These are phyloP conservation scores for Kryptopterus vitreolus DNA, from an alignment of 2,797 vertebrate genomes.

Conservation along the genomic window DNA sequence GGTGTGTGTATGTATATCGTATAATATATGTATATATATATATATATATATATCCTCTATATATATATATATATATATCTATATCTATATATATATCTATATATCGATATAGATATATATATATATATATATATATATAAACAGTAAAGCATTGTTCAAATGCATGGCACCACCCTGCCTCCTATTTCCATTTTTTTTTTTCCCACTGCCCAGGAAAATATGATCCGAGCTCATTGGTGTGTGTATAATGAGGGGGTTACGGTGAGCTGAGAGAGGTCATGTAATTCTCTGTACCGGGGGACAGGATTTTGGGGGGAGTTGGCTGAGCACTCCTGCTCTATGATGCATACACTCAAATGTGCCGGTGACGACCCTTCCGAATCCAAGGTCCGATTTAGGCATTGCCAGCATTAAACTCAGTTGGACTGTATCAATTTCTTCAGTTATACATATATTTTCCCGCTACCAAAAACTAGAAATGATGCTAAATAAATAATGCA, in stretches of 20 bases:
- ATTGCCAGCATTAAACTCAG: constrained; percentile 71
- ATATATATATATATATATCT: constrained; percentile 47
- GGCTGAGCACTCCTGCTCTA: constrained; percentile 80
- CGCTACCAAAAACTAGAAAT: constrained; percentile 47
- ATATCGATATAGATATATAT: not conserved
- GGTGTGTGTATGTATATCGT: no score
- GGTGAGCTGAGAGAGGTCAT: constrained; percentile 80
- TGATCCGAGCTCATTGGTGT: constrained; percentile 83
- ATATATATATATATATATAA: constrained; percentile 46
- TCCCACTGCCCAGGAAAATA: constrained; percentile 72
- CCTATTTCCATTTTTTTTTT: constrained; percentile 64
- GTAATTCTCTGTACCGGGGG: constrained; percentile 81
- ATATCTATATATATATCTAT: constrained; percentile 62
- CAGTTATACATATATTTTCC: constrained; percentile 45
- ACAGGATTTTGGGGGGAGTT: constrained; percentile 79
- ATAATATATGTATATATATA: constrained; percentile 56
- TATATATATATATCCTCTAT: constrained; percentile 58
- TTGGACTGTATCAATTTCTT: constrained; percentile 54
- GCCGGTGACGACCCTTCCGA: constrained; percentile 77
- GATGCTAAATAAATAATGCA: constrained; percentile 53
- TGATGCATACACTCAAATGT: constrained; percentile 81
- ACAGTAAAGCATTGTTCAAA: constrained; percentile 79
- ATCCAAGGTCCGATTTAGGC: constrained; percentile 73
- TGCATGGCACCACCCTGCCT: constrained; percentile 71
- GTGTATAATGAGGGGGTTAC: constrained; percentile 86